Conservation (phyloP, 2,888 invertebrate species). For the Micoletzkya japonica region DNA sequence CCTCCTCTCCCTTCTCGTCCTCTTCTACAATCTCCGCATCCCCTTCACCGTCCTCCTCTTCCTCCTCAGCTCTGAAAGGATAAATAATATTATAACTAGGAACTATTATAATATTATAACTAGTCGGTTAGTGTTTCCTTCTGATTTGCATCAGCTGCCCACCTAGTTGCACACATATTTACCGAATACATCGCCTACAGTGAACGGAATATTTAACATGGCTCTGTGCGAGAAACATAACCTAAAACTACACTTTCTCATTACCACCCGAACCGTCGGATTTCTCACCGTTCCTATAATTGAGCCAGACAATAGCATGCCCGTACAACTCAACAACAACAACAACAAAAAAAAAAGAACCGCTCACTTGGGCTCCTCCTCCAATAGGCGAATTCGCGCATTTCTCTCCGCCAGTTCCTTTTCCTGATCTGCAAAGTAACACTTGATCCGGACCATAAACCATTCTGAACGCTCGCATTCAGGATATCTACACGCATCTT, state of each 20-base stretch:
- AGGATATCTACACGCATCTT: background rate
- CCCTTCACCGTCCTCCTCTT: background rate
- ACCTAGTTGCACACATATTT: no score
- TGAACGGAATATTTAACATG: no score
- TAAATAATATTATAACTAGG: background rate
- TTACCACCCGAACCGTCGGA: no score
- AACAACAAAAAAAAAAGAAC: no score
- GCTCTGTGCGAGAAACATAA: no score
- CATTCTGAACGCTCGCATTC: background rate
- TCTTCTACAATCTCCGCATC: no score
- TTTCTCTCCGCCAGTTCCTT: conserved; percentile 23
- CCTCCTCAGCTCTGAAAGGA: background rate
- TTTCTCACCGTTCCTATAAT: background rate
- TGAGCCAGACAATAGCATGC: background rate
- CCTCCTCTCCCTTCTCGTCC: conserved; percentile 5
- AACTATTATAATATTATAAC: background rate
- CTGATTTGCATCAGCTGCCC: no score
- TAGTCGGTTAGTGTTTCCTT: background rate
- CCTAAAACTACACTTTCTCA: no score
- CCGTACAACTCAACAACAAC: no score
- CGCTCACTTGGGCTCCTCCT: conserved; percentile 3
- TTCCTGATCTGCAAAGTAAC: conserved; percentile 8
- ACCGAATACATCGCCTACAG: no score
- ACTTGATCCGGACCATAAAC: background rate
- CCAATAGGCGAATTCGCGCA: conserved; percentile 19